These are phyloP conservation scores for Drosophila chauvacae DNA, from an alignment of 1,140 invertebrate genomes.

Conservation along the genomic window DNA sequence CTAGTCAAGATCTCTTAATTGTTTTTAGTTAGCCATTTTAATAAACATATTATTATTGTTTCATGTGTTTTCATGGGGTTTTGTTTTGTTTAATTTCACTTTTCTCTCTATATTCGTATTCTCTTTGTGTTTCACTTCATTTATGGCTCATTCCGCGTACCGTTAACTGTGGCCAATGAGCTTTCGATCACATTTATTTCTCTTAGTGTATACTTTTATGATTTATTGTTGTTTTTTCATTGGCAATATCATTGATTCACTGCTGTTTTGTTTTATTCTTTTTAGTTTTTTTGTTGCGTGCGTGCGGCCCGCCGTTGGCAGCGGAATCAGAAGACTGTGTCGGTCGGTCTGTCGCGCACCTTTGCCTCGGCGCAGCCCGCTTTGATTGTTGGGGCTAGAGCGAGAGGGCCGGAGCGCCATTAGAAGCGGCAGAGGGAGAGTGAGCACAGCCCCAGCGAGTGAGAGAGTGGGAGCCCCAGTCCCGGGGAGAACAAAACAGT, in stretches of 20 bases:
- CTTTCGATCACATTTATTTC: constrained; percentile 20
- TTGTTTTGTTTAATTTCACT: constrained; percentile 35
- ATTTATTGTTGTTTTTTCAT: constrained; percentile 35
- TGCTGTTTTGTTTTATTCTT: constrained; percentile 32
- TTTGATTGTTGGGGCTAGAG: constrained; percentile 55
- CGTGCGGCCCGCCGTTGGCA: constrained; percentile 69
- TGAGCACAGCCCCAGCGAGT: background rate
- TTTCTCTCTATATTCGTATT: constrained; percentile 28
- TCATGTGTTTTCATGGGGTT: background rate
- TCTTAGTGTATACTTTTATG: constrained; percentile 14
- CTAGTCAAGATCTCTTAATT: too few relatives aligned
- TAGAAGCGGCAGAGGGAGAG: constrained; percentile 57
- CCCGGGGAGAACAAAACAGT: constrained; percentile 16
- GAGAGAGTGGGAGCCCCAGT: background rate
- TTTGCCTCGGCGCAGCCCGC: constrained; percentile 70
- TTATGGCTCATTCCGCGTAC: constrained; percentile 56
- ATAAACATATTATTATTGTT: background rate
- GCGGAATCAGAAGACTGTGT: constrained; percentile 80
- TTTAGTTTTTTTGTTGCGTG: constrained; percentile 51
- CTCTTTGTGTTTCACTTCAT: constrained; percentile 15
- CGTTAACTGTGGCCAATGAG: constrained; percentile 61
- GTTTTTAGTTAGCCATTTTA: background rate
- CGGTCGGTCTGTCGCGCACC: constrained; percentile 74
- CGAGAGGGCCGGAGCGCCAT: constrained; percentile 27
- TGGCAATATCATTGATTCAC: constrained; percentile 31